Evolutionary conservation across 1,140 invertebrate species (phyloP).

Genomic region (Brachionus asplanchnoidis): DNA sequence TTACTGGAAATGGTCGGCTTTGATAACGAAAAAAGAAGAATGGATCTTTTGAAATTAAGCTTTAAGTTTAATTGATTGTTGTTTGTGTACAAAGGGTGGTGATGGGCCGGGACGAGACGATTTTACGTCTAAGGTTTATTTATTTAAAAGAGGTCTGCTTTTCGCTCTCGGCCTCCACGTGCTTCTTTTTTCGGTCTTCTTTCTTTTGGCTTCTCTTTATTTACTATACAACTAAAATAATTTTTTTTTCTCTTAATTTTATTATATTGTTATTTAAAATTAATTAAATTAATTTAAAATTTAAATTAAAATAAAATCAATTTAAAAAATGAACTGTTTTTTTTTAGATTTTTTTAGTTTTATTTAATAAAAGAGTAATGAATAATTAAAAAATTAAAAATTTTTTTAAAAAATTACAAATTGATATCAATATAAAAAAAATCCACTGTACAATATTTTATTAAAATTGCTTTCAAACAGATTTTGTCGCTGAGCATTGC

Average conservation of each 20-base stretch:
- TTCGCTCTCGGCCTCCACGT: not conserved
- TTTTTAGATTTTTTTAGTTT: too few species aligned
- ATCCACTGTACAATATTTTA: too few species aligned
- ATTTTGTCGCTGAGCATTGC: too few species aligned
- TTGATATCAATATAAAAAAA: too few species aligned
- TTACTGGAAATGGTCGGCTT: not conserved
- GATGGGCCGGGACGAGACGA: not conserved
- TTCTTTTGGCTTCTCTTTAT: not conserved
- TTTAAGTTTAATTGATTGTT: not conserved
- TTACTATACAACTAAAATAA: not conserved
- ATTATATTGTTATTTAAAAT: slow-evolving; percentile 28
- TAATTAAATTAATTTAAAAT: slow-evolving; percentile 34
- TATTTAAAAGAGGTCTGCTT: not conserved
- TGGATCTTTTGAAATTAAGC: not conserved
- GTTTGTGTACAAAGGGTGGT: not conserved
- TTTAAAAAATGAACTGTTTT: not conserved
- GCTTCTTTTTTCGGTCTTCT: not conserved
- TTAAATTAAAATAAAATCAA: slow-evolving; percentile 28
- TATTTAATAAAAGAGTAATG: not conserved
- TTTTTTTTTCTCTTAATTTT: slow-evolving; percentile 4
- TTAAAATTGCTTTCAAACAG: too few species aligned
- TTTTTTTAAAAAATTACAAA: too few species aligned
- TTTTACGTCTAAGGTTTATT: not conserved
- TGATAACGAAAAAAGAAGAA: not conserved
- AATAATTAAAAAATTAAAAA: too few species aligned